A percentile compares a stretch with the other conserved stretches of the same genome.
Evolutionary conservation across 2,888 invertebrate species (phyloP).

Genomic region (Apodemia mormo): DNA sequence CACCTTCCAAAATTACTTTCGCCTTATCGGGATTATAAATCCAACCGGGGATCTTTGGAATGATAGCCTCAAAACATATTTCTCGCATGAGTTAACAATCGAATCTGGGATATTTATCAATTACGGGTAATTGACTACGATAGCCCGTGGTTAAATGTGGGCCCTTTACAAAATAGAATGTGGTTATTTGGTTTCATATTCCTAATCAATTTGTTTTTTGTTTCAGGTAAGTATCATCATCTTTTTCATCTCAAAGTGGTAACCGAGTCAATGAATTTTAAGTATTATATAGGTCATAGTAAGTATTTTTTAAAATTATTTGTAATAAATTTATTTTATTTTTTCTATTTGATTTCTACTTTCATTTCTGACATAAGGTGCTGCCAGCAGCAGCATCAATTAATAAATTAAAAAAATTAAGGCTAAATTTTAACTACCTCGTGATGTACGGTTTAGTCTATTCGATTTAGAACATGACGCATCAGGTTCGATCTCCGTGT

Average conservation of each 20-base stretch:
- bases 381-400: too few species aligned
- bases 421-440: too few species aligned
- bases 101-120: conserved; percentile 77
- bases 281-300: too few species aligned
- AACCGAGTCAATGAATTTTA: neutral
- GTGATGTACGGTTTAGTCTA: too few species aligned
- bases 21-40: neutral
- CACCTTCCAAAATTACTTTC: too few species aligned
- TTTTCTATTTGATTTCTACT: too few species aligned
- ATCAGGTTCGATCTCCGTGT: too few species aligned
- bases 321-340: too few species aligned
- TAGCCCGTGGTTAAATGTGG: conserved; percentile 20
- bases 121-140: conserved; percentile 77
- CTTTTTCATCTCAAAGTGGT: conserved; percentile 12
- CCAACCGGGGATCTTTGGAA: neutral
- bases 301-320: too few species aligned
- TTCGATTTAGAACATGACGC: too few species aligned
- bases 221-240: conserved; percentile 66
- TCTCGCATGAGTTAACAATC: conserved; percentile 68
- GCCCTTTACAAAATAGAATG: conserved; percentile 9
- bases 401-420: too few species aligned
- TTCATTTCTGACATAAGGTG: too few species aligned
- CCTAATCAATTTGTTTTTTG: conserved; percentile 42
- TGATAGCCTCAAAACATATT: conserved; percentile 63
- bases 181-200: conserved; percentile 15